These are phyloP conservation scores for Ctenodactylus gundi DNA, from an alignment of 2,113 vertebrate genomes.

Conservation along the genomic window DNA sequence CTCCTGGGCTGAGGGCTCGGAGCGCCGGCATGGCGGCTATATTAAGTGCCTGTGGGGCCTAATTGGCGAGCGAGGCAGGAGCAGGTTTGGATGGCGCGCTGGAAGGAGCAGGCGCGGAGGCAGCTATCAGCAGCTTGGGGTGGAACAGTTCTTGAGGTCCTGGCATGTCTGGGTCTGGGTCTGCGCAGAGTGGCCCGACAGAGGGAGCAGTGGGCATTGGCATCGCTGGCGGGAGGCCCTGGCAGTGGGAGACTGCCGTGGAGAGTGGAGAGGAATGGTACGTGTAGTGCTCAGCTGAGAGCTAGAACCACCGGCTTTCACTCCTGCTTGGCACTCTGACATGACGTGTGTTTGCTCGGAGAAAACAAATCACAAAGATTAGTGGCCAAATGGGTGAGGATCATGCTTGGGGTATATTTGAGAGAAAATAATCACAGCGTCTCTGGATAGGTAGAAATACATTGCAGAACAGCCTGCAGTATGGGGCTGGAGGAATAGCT, in stretches of 20 bases:
- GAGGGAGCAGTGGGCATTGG: neutral
- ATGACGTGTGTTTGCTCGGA: neutral
- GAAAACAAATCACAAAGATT: neutral
- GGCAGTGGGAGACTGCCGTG: neutral
- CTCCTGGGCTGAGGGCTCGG: neutral
- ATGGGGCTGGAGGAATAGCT: no score
- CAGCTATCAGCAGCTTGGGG: neutral
- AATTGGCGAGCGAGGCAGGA: neutral
- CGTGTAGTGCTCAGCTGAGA: neutral
- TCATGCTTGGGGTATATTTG: neutral
- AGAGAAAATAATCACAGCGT: neutral
- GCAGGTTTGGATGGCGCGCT: neutral
- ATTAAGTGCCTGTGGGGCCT: neutral
- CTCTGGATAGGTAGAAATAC: neutral
- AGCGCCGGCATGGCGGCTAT: neutral
- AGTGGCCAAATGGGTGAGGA: neutral
- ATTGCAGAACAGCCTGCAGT: no score
- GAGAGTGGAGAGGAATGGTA: neutral
- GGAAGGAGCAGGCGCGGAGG: neutral
- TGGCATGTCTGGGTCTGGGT: neutral
- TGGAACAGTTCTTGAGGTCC: neutral
- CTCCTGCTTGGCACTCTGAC: neutral
- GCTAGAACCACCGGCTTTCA: fast-evolving
- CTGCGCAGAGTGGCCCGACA: neutral
- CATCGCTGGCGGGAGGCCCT: neutral